A percentile compares a stretch with the other conserved stretches of the same genome.
phyloP scores from a whole-genome alignment of 2,797 vertebrate species.

The Threskiornis aethiopicus region DNA sequence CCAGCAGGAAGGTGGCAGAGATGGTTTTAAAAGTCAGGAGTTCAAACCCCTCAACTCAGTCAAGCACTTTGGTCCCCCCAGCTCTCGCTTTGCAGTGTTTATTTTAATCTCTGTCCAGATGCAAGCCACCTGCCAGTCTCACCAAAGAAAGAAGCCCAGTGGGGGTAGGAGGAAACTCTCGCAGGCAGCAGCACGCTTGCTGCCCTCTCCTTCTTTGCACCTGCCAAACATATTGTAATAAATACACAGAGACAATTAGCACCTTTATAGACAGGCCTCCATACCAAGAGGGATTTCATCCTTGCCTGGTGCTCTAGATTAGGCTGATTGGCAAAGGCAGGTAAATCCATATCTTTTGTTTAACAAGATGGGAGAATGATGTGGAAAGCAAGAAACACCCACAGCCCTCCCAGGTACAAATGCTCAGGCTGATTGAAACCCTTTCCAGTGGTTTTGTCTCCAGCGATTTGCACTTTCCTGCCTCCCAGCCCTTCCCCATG shows the following conservation, averaged over 20 bases:
- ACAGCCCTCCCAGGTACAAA: not conserved
- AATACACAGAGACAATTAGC: not conserved
- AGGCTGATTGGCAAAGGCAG: not conserved
- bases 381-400: not conserved
- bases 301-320: not conserved
- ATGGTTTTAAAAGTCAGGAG: not conserved
- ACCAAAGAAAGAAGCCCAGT: not conserved
- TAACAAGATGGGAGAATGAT: not conserved
- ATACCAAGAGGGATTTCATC: not conserved
- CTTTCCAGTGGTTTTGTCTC: constrained; percentile 31
- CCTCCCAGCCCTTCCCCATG: not conserved
- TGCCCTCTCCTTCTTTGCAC: not conserved
- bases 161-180: not conserved
- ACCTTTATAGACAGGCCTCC: not conserved
- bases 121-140: not conserved
- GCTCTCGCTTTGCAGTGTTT: not conserved
- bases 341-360: not conserved
- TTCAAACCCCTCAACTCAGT: not conserved
- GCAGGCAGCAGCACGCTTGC: rapidly evolving
- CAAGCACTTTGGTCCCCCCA: not conserved
- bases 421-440: not conserved
- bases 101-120: not conserved
- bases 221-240: not conserved
- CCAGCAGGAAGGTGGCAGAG: not conserved
- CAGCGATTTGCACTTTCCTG: not conserved